Percentiles rank a stretch among this genome's conserved stretches.
These are phyloP conservation scores for Takifugu ocellatus DNA, from an alignment of 2,797 vertebrate species.

Conservation along the genomic window DNA sequence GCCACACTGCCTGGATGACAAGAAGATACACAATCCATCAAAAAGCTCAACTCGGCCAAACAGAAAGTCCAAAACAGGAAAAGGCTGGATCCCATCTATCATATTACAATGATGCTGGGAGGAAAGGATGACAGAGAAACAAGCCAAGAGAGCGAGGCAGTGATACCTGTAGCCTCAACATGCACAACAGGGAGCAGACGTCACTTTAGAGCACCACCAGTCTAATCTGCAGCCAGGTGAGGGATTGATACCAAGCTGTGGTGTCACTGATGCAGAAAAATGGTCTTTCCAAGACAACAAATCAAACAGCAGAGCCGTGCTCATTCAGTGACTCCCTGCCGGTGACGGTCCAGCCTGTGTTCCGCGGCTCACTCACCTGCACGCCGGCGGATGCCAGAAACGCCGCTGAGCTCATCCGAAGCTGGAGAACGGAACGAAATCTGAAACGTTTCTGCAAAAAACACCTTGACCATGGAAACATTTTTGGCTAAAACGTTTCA, in stretches of 20 bases:
- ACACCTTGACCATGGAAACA: slow-evolving; percentile 82
- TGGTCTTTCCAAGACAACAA: slow-evolving; percentile 15
- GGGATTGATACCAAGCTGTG: slow-evolving; percentile 1
- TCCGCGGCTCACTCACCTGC: slow-evolving; percentile 70
- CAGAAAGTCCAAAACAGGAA: slow-evolving; percentile 42
- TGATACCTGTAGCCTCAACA: background rate
- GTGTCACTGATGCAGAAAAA: too few relatives aligned
- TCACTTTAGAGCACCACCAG: background rate
- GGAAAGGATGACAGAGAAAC: background rate
- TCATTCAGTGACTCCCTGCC: slow-evolving; percentile 11
- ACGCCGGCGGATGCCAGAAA: slow-evolving; percentile 19
- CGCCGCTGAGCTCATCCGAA: slow-evolving; percentile 44
- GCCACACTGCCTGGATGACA: slow-evolving; percentile 71
- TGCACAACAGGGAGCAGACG: background rate
- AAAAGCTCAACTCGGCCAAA: slow-evolving; percentile 31
- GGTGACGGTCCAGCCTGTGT: slow-evolving; percentile 24
- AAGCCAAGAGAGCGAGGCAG: background rate
- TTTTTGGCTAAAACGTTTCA: slow-evolving; percentile 87
- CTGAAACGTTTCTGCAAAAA: slow-evolving; percentile 90
- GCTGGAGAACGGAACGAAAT: slow-evolving; percentile 81
- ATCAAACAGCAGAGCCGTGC: slow-evolving; percentile 1
- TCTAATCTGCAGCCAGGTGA: slow-evolving; percentile 1
- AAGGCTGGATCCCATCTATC: slow-evolving; percentile 20
- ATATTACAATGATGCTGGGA: slow-evolving; percentile 10
- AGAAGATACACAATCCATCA: slow-evolving; percentile 62